Base-by-base conservation (phyloP, 2,888 invertebrate genomes). In the Luffia ferchaultella region DNA sequence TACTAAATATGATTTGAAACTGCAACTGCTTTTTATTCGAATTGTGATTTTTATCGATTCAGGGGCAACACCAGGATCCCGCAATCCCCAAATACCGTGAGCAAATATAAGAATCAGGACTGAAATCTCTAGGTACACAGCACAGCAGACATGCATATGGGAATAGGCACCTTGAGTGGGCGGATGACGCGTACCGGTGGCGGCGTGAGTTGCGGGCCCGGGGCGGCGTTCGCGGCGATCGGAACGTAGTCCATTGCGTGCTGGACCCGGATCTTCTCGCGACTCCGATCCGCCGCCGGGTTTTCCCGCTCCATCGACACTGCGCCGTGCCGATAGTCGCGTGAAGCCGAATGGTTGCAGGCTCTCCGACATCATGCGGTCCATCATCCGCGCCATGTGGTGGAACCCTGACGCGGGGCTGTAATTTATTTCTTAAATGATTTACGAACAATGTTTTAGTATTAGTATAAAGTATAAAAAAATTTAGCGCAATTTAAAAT, bases 311-410 rank as follows among this genome's bases (percentile, higher is more conserved):
- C 48, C 9, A 20, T 42, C 41, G 30, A 12, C 65, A 65, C 76
- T 59, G 18, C 85, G 76, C 50, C 86, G 85, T 7, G 87, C 77
- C 40, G 88, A 86, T 68, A 89, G 86, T 64, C 88, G 85, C 20
- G 89, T 89, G 65, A 87, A 89, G 42, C 88, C 86, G 62, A 88
- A 89, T 19, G 90, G 89, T 56, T 89, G 87, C 57, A 89, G 79
- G 51, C 88, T 87, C 60, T 90, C 89, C 52, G 87, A 72, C 69
- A 90, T 88, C 66, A 91, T 80, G 1, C 90, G 87, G 64, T 91
- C 90, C 90, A 90, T 90, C 89, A 91, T 89, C 48, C 89, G 79
- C 48, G 90, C 89, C 87, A 91, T 88, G 60, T 89, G 90, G 60
- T 89, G 89, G 55, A 90, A 85, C 44, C 87, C 80, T 49, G 86